phyloP scores from a whole-genome alignment of 2,113 vertebrate species.

The Paralichthys olivaceus region DNA sequence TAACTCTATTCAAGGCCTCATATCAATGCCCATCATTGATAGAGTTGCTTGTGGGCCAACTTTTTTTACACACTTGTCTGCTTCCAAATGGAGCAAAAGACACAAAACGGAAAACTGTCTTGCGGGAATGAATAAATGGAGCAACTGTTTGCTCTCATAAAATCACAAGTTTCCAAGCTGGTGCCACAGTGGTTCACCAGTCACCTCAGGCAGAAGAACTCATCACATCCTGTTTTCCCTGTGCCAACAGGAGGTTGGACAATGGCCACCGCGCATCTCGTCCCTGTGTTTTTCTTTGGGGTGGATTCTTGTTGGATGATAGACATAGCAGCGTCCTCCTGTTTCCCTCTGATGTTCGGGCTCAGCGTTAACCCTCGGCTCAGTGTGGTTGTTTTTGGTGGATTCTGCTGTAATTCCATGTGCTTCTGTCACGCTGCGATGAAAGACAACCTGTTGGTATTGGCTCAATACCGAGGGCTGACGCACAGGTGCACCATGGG shows the following conservation, averaged over 20 bases:
- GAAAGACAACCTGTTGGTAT: constrained; percentile 76
- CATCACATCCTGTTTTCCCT: constrained; percentile 63
- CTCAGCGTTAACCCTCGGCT: constrained; percentile 71
- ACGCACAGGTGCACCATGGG: constrained; percentile 75
- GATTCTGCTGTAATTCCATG: constrained; percentile 71
- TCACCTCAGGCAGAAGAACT: constrained; percentile 65
- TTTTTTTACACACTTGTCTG: constrained; percentile 18
- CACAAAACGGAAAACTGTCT: neutral
- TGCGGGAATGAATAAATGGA: constrained; percentile 14
- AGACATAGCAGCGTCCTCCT: constrained; percentile 57
- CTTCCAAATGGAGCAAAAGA: constrained; percentile 16
- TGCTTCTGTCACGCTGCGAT: constrained; percentile 75
- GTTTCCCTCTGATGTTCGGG: constrained; percentile 75
- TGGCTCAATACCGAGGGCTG: constrained; percentile 64
- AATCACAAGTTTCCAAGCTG: constrained; percentile 38
- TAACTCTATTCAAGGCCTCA: constrained; percentile 42
- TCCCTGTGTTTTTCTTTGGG: constrained; percentile 67
- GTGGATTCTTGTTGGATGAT: constrained; percentile 66
- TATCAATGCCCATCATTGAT: constrained; percentile 31
- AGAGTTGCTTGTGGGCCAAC: constrained; percentile 26
- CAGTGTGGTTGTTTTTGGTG: constrained; percentile 74
- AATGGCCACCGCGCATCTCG: constrained; percentile 46
- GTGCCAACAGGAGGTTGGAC: constrained; percentile 43
- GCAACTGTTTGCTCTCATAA: constrained; percentile 27
- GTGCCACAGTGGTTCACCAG: constrained; percentile 25